A percentile compares a stretch with the other conserved stretches of the same genome.
Conservation (phyloP, 2,113 vertebrate species). For the Chaetorhynchus papuensis region DNA sequence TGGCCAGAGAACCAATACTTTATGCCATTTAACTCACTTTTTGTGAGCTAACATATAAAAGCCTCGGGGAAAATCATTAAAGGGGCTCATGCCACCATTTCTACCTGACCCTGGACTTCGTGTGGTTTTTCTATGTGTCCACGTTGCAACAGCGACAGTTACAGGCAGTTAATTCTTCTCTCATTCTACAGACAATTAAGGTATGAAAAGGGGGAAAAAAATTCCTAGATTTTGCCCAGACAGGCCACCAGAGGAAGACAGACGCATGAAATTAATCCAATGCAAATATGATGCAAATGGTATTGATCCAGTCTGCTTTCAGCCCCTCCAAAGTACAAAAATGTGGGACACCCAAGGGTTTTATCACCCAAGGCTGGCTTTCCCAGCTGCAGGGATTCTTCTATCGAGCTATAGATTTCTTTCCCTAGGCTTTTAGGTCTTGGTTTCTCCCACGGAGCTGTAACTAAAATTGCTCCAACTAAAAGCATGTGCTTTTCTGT, state of each 20-base stretch:
- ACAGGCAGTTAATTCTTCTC: background rate
- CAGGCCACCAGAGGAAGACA: background rate
- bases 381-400: background rate
- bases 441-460: background rate
- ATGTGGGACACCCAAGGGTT: background rate
- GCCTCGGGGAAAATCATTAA: too few species aligned
- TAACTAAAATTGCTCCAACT: background rate
- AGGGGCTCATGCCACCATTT: too few species aligned
- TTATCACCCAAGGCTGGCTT: background rate
- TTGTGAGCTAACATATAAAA: too few species aligned
- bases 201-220: background rate
- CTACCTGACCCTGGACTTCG: too few species aligned
- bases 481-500: background rate
- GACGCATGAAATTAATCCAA: background rate
- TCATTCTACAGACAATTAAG: background rate
- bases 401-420: background rate
- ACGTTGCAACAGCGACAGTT: too few species aligned
- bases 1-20: too few species aligned
- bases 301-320: background rate
- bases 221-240: background rate
- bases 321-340: background rate
- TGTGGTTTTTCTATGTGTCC: too few species aligned
- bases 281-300: background rate
- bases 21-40: too few species aligned
- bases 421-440: background rate